Evolutionary conservation across 2,113 vertebrate genomes (phyloP).

Genomic region (Elaphurus davidianus): DNA sequence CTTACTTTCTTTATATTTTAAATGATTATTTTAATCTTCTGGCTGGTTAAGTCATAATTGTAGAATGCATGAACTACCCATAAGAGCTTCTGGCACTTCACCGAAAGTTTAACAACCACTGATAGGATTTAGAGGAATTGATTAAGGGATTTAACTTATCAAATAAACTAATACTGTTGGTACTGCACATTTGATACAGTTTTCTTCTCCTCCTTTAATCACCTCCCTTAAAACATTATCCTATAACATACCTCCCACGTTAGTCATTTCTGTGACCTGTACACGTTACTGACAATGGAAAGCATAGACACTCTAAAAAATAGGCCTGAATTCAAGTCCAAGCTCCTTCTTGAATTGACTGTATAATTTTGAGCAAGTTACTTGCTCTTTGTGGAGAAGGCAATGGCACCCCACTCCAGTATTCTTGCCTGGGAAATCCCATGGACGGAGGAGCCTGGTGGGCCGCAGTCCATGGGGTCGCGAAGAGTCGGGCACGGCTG

Average conservation of each 20-base stretch:
- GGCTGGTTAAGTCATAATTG: neutral
- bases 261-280: neutral
- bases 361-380: neutral
- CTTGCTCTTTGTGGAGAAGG: neutral
- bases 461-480: no score
- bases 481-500: no score
- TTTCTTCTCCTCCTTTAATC: neutral
- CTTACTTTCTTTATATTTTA: neutral
- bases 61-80: neutral
- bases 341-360: neutral
- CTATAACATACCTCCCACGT: neutral
- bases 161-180: neutral
- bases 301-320: neutral
- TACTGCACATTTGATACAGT: neutral
- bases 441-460: no score
- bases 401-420: no score
- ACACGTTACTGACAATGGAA: neutral
- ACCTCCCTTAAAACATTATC: neutral
- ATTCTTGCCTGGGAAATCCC: no score
- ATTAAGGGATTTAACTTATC: neutral
- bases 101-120: neutral
- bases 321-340: neutral
- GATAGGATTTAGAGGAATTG: neutral
- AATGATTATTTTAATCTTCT: conserved; percentile 12
- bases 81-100: neutral